Evolutionary conservation across 1,140 invertebrate genomes (phyloP).

Genomic region (Ptiloglossa arizonensis): DNA sequence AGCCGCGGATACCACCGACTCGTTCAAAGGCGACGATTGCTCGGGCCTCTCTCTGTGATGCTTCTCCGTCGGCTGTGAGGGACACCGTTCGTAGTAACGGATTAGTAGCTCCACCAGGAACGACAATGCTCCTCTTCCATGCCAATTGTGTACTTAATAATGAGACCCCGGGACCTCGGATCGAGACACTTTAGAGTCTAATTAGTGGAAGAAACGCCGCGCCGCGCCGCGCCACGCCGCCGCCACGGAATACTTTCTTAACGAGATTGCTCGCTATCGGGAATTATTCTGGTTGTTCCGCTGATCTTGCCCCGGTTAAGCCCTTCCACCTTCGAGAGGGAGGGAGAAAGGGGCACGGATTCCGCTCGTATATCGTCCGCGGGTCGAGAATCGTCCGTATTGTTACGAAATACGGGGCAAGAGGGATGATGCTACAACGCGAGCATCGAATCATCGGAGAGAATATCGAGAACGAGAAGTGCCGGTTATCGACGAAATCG

Average conservation of each 20-base stretch:
- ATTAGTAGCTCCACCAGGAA: constrained; percentile 50
- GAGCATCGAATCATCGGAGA: background rate
- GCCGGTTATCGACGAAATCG: constrained; percentile 19
- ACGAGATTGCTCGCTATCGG: constrained; percentile 68
- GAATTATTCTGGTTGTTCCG: constrained; percentile 60
- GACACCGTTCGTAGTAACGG: constrained; percentile 41
- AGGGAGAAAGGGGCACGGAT: background rate
- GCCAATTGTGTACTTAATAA: constrained; percentile 72
- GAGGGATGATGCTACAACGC: background rate
- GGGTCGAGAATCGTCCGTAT: constrained; percentile 27
- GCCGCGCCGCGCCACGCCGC: too few species aligned
- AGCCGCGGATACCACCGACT: constrained; percentile 78
- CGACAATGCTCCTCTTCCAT: constrained; percentile 56
- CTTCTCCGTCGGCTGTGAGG: constrained; percentile 76
- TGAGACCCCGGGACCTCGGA: constrained; percentile 47
- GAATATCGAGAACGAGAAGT: background rate
- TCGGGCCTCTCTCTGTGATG: constrained; percentile 79
- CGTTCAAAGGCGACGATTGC: constrained; percentile 79
- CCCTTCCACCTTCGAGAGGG: constrained; percentile 14
- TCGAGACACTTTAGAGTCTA: constrained; percentile 68
- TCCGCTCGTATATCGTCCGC: constrained; percentile 32
- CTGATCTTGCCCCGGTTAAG: constrained; percentile 45
- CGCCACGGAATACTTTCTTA: constrained; percentile 69
- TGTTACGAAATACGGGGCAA: background rate
- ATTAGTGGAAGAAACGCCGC: constrained; percentile 69